Base-by-base conservation (phyloP, 2,888 invertebrate species). In the Polydrusus tereticollis region DNA sequence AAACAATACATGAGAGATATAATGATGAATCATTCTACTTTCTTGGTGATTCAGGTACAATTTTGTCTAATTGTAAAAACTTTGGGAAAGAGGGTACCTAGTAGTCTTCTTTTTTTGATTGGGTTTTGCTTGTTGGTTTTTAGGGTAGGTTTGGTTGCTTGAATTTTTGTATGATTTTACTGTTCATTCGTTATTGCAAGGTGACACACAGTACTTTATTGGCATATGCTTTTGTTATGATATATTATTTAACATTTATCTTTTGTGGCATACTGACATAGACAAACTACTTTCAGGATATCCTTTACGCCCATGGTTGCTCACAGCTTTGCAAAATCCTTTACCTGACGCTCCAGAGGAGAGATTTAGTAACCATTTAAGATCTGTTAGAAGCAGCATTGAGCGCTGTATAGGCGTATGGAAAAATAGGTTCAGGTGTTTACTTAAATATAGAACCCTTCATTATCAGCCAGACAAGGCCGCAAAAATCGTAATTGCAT, bases 381-480 rank as follows among this genome's bases (percentile, higher is more conserved):
- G 26, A 26, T 29, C 26, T 16, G 43, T 66, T 20, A 59, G 72
- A 63, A 23, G 41, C 14, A 66, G 26, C 10, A 73, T 75, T 21
- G 72, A 73, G 45, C 18, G 70, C 14, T 73, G 72, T 29, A 29
- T 29, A 29, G 29, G 29, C 29, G 21, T 75, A 6, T 23, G 72
- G 38, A 36, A 75, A 73, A 69, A 45, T 12, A 55, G 75, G 29
- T 75, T 72, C 59, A 26, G 73, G 18, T 73, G 69, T 38, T 47
- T 73, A 29, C 33, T 66, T 47, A 69, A 69, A 47, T 67, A 75
- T 63, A 72, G 75, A 38, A 69, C 66, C n/a, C 41, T 67, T 8
- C 72, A 75, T 60, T 75, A 75, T 45, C 8, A 20, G 6, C 75
- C 75, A 41, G 18, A 23, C 16, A 47, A 2, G 2, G 47, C 47